phyloP scores from a whole-genome alignment of 2,113 vertebrate genomes.

The Eira barbara region DNA sequence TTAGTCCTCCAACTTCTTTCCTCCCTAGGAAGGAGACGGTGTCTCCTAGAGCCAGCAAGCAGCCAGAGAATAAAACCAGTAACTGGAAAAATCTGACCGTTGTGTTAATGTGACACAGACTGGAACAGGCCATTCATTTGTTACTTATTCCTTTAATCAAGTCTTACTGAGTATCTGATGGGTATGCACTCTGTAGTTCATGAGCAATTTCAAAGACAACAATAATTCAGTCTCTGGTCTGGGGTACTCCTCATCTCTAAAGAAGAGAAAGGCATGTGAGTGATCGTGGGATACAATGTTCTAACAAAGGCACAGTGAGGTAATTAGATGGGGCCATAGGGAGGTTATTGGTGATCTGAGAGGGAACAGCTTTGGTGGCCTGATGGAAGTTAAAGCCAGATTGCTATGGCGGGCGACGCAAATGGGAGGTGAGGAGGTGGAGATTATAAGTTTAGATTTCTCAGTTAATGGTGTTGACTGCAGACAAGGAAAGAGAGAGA shows the following conservation, averaged over 20 bases:
- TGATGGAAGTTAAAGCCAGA: background rate
- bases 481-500: background rate
- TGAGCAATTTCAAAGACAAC: background rate
- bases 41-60: background rate
- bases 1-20: background rate
- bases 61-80: background rate
- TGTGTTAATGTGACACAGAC: background rate
- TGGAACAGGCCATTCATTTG: background rate
- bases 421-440: conserved; percentile 9
- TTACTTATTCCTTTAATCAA: background rate
- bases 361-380: background rate
- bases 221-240: background rate
- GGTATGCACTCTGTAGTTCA: background rate
- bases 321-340: background rate
- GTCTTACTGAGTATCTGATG: background rate
- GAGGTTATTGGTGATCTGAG: background rate
- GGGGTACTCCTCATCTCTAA: background rate
- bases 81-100: background rate
- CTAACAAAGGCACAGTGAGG: background rate
- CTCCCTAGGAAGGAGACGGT: background rate
- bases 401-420: background rate
- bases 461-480: background rate
- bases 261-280: background rate
- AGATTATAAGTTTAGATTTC: background rate
- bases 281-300: background rate